Evolutionary conservation across 2,888 invertebrate species (phyloP).

Genomic region (Protodeltote pygarga): DNA sequence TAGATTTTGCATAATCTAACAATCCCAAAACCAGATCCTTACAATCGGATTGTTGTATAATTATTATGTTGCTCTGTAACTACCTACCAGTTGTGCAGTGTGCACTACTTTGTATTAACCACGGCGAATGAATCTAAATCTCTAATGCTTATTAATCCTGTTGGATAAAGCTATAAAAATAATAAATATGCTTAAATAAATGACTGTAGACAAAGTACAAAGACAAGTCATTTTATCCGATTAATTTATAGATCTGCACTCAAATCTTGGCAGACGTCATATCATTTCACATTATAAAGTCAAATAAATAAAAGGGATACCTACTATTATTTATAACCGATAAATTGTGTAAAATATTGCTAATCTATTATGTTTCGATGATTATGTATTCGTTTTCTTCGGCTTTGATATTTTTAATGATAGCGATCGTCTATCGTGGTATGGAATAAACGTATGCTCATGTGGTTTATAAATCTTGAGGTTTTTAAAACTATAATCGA

Average conservation of each 20-base stretch:
- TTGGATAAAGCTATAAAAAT: constrained; percentile 42
- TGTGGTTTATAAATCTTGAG: too few relatives aligned
- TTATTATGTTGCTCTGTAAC: constrained; percentile 30
- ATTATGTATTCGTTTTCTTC: too few relatives aligned
- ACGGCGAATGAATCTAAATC: constrained; percentile 32
- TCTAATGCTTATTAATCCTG: constrained; percentile 38
- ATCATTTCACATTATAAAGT: constrained; percentile 13
- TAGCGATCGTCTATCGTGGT: too few relatives aligned
- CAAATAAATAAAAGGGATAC: background rate
- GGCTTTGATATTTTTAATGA: too few relatives aligned
- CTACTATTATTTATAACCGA: background rate
- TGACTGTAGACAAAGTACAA: constrained; percentile 27
- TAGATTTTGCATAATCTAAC: constrained; percentile 46
- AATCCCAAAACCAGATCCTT: constrained; percentile 35
- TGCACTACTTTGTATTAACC: constrained; percentile 19
- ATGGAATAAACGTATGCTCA: too few relatives aligned
- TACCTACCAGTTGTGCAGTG: constrained; percentile 3
- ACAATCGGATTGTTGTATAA: constrained; percentile 31
- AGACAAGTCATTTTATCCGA: constrained; percentile 26
- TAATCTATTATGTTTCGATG: too few relatives aligned
- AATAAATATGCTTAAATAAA: constrained; percentile 34
- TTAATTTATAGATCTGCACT: constrained; percentile 37
- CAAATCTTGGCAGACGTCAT: constrained; percentile 34
- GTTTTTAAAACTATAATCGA: too few relatives aligned
- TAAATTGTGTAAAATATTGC: background rate